Conservation (phyloP, 2,888 invertebrate species). For the Heliconius hortense region DNA sequence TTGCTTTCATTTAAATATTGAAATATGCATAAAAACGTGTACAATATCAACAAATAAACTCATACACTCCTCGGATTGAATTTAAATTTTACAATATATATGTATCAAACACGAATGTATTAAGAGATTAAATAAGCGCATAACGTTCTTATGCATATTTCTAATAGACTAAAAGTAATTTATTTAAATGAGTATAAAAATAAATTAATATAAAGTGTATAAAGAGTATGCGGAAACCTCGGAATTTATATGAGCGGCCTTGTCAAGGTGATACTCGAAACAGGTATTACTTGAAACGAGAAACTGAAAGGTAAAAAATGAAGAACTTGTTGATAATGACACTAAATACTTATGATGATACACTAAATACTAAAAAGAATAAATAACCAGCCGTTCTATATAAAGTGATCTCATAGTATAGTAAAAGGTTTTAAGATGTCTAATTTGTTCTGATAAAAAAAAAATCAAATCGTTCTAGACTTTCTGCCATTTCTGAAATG, state of each 20-base stretch:
- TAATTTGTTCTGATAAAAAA: neutral
- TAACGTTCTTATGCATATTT: conserved; percentile 20
- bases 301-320: conserved; percentile 37
- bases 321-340: conserved; percentile 27
- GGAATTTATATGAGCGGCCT: conserved; percentile 49
- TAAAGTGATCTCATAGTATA: neutral
- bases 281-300: conserved; percentile 43
- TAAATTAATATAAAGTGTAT: conserved; percentile 25
- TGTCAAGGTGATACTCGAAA: conserved; percentile 50
- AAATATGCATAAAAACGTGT: neutral
- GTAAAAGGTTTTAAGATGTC: neutral
- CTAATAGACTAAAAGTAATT: conserved; percentile 27
- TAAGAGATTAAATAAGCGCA: conserved; percentile 20
- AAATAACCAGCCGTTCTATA: conserved; percentile 1
- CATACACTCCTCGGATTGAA: neutral
- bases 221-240: conserved; percentile 43
- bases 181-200: conserved; percentile 26
- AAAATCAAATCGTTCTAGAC: neutral
- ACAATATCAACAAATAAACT: neutral
- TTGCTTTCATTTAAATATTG: neutral
- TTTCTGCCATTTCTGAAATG: neutral
- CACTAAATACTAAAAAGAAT: neutral
- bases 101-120: conserved; percentile 6
- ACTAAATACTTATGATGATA: conserved; percentile 10
- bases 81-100: conserved; percentile 20